Evolutionary conservation across 2,797 vertebrate species (phyloP), one percentile per base, ranked within the genome.

Genomic region (Eptatretus atami): DNA sequence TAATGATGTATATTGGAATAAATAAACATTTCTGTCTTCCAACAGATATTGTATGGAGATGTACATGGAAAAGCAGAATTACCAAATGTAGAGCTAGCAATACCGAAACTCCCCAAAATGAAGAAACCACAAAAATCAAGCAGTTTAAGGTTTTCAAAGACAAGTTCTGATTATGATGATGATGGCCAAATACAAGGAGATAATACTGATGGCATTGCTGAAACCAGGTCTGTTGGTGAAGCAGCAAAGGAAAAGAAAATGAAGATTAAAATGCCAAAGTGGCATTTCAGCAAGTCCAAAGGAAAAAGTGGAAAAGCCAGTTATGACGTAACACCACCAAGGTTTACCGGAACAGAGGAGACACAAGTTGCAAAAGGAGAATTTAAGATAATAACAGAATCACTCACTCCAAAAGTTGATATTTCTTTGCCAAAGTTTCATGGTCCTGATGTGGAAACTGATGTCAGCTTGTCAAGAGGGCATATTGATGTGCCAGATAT

Each of bases 81-180:
- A n/a, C 57, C 57, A 25, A 25, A 61, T 25, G 57, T 61, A 12
- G 57, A 61, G 57, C 57, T 61, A 11, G n/a, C 57, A 25, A 61
- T 61, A 25, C 57, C 25, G 57, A 61, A 61, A 61, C 57, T 61
- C 25, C 57, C 57, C n/a, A 61, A 61, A 61, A 61, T 61, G 9
- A 61, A 61, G 25, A 61, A 61, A 25, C 57, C 57, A 61, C 57
- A 61, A 61, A 61, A 61, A 25, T 61, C 57, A 25, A 61, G 57
- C 57, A 61, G 57, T 12, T 25, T 61, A n/a, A 61, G 57, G 12
- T 61, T 61, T 25, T 61, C 57, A 12, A 61, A 61, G 57, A 61
- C n/a, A n/a, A 61, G 57, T 25, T 61, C 57, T 25, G 57, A 61
- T n/a, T 61, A 61, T 25, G 57, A 61, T 25, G 57, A 61, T n/a